Base-by-base conservation (phyloP, 2,888 invertebrate genomes). In the Molanna angustata region DNA sequence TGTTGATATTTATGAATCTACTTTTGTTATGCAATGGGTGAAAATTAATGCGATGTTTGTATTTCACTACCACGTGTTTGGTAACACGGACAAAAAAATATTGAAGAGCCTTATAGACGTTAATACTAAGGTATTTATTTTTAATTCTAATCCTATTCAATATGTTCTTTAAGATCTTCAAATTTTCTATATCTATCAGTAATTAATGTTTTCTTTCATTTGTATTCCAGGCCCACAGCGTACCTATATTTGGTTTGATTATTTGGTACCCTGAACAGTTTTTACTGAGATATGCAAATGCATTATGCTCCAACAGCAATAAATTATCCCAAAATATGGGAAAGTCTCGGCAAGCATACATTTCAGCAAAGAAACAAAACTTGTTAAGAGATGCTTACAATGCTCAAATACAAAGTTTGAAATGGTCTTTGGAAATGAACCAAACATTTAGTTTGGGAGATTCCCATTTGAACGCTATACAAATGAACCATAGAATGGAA, bases 201-300 rank as follows among this genome's bases (percentile, higher is more conserved):
- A 11, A n/a, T 35, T 35, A 7, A 35, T 13, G 14, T n/a, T 35
- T 4, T 35, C 4, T 7, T 46, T 13, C 42, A 41, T 4, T 14
- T 42, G 42, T 58, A 49, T 45, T 73, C 11, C 67, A 89, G 82
- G 80, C 88, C 39, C 87, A 88, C 60, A 88, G 87, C 22, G 84
- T 94, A 52, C 85, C 86, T 40, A 71, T 97, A 22, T 78, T 83
- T 52, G 93, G 91, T 1, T 89, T 89, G 65, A 78, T 88, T 13
- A 69, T 91, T 48, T 96, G 94, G 93, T 84, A 88, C 64, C 91
- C 95, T 0, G 88, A 87, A 66, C 80, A 83, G 61, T 96, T 95
- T 70, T 75, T 96, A 2, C 70, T 78, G 40, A 80, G 80, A 61
- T 80, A 83, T 68, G 72, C 82, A 57, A 74, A 82, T 61, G 70